These are phyloP conservation scores for Pseudochromis fuscus DNA, from an alignment of 2,797 vertebrate genomes.

Conservation along the genomic window DNA sequence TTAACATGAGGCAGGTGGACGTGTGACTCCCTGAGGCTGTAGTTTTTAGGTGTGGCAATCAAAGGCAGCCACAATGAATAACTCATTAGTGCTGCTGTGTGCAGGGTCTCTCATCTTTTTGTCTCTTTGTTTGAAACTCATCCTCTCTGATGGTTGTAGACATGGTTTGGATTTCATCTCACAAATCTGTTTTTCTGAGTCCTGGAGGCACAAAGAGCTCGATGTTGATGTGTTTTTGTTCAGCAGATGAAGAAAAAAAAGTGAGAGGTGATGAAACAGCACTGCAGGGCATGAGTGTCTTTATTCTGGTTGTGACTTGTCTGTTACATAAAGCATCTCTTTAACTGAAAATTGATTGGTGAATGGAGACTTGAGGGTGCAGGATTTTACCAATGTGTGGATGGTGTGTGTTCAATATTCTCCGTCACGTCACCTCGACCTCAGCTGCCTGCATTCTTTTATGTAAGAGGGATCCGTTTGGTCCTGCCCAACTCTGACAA, in stretches of 20 bases:
- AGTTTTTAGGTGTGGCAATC: slow-evolving; percentile 39
- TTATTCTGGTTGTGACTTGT: slow-evolving; percentile 24
- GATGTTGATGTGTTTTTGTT: slow-evolving; percentile 33
- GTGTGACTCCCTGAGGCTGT: slow-evolving; percentile 13
- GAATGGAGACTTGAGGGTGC: slow-evolving; percentile 22
- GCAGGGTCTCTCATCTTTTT: neutral
- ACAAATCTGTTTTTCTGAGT: slow-evolving; percentile 5
- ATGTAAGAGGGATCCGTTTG: slow-evolving; percentile 66
- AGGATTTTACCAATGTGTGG: neutral
- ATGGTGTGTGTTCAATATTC: slow-evolving; percentile 28
- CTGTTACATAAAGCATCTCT: slow-evolving; percentile 4
- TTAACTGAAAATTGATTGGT: slow-evolving; percentile 19
- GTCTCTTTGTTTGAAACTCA: slow-evolving; percentile 17
- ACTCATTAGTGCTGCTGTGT: slow-evolving; percentile 34
- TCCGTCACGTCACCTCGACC: slow-evolving; percentile 32
- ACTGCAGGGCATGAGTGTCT: slow-evolving; percentile 38
- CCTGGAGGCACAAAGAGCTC: slow-evolving; percentile 6
- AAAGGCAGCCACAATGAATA: slow-evolving; percentile 25
- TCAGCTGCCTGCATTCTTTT: slow-evolving; percentile 62
- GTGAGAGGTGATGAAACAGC: slow-evolving; percentile 43
- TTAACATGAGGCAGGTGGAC: slow-evolving; percentile 38
- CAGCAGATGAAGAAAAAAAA: slow-evolving; percentile 39
- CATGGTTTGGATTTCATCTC: slow-evolving; percentile 41
- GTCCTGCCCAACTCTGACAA: slow-evolving; percentile 65
- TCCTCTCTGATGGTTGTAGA: slow-evolving; percentile 10